A percentile compares a stretch with the other conserved stretches of the same genome.
These are phyloP conservation scores for Drosophila setosimentum DNA, from an alignment of 2,888 invertebrate genomes.

Conservation along the genomic window DNA sequence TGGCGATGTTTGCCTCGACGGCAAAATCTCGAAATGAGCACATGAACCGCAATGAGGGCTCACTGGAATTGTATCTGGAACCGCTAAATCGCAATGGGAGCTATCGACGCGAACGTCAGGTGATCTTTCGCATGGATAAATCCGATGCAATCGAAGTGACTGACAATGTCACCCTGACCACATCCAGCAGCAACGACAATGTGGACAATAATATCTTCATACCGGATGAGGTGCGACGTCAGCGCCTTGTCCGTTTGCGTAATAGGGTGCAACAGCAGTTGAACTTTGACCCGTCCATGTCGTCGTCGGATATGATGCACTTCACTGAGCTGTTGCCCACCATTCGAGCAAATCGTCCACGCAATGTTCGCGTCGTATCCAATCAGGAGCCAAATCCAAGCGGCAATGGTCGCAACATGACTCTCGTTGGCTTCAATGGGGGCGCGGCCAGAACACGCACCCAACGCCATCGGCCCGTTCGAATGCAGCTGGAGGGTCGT, in stretches of 20 bases:
- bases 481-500: constrained; percentile 28
- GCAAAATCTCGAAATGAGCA: constrained; percentile 59
- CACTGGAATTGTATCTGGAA: constrained; percentile 55
- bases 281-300: not conserved
- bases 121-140: not conserved
- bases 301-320: constrained; percentile 22
- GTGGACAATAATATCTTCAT: constrained; percentile 18
- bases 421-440: constrained; percentile 24
- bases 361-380: constrained; percentile 17
- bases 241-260: not conserved
- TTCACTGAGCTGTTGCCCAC: constrained; percentile 39
- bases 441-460: constrained; percentile 6
- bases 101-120: constrained; percentile 40
- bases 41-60: constrained; percentile 51
- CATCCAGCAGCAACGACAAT: constrained; percentile 17
- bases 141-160: constrained; percentile 32
- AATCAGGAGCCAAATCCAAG: constrained; percentile 22
- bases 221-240: constrained; percentile 35
- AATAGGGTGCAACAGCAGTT: not conserved
- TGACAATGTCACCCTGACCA: not conserved
- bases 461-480: constrained; percentile 18
- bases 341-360: constrained; percentile 28
- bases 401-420: constrained; percentile 37
- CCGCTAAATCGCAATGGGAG: constrained; percentile 70
- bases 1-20: constrained; percentile 57